Percentiles rank a stretch among this genome's conserved stretches.
Evolutionary conservation across 2,888 invertebrate genomes (phyloP).

Genomic region (Lepidonotus clava): DNA sequence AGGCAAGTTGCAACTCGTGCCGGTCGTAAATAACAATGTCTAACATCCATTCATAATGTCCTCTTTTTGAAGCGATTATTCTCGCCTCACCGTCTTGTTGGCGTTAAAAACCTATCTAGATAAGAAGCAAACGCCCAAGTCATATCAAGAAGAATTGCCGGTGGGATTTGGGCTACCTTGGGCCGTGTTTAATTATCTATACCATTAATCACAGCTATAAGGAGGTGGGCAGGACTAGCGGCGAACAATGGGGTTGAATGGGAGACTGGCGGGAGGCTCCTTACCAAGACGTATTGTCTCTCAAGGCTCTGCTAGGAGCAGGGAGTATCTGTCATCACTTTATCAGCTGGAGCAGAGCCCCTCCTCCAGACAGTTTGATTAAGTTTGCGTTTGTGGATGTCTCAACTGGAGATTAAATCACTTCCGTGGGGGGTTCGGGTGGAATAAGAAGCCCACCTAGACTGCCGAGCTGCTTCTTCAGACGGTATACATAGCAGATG

Average conservation of each 20-base stretch:
- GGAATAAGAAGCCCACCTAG: neutral
- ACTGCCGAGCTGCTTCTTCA: too few species aligned
- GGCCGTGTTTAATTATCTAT: neutral
- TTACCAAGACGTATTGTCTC: neutral
- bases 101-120: neutral
- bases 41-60: neutral
- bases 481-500: neutral
- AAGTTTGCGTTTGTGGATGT: neutral
- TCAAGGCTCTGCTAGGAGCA: neutral
- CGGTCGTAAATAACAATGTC: neutral
- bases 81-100: too few species aligned
- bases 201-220: neutral
- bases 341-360: neutral
- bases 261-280: neutral
- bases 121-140: neutral
- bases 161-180: neutral
- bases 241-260: neutral
- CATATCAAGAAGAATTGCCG: neutral
- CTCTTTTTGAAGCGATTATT: too few species aligned
- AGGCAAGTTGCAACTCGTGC: too few species aligned
- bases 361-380: neutral
- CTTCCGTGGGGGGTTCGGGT: neutral
- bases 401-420: constrained; percentile 13
- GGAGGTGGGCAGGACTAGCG: neutral
- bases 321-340: constrained; percentile 3